Percentiles rank a stretch among this genome's conserved stretches.
phyloP scores from a whole-genome alignment of 35 echinoderm and acorn worm genomes.

The Ophioderma brevispina region DNA sequence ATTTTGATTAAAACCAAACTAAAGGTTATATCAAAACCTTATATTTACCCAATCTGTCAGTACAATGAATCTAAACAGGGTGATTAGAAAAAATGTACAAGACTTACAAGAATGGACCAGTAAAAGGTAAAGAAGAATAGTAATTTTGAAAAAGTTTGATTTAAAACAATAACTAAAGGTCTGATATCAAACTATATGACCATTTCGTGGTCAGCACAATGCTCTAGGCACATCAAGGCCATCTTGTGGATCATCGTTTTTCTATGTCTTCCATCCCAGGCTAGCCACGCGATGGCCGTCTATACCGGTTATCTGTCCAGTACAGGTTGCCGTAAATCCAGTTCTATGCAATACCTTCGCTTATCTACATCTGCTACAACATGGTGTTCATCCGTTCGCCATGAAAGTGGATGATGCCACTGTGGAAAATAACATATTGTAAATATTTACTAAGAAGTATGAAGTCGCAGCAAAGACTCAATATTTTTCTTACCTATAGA shows the following conservation, averaged over 20 bases:
- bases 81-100: background rate
- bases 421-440: too few species aligned
- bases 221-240: constrained; percentile 65
- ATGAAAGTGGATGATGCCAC: too few species aligned
- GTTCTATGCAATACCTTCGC: constrained; percentile 67
- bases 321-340: constrained; percentile 69
- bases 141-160: background rate
- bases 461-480: too few species aligned
- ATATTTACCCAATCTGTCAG: constrained; percentile 98
- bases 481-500: background rate
- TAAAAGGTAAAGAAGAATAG: background rate
- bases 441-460: too few species aligned
- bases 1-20: too few species aligned
- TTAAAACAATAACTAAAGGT: background rate
- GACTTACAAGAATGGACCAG: background rate
- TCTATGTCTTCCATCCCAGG: constrained; percentile 21
- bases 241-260: constrained; percentile 31
- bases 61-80: constrained; percentile 62
- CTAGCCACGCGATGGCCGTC: constrained; percentile 44
- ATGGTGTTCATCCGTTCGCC: background rate
- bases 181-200: background rate
- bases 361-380: constrained; percentile 27
- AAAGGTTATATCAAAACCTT: too few species aligned
- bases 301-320: constrained; percentile 72
- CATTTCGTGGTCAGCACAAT: constrained; percentile 43